Evolutionary conservation across 2,113 vertebrate genomes (phyloP).

Genomic region (Dipodomys ordii): DNA sequence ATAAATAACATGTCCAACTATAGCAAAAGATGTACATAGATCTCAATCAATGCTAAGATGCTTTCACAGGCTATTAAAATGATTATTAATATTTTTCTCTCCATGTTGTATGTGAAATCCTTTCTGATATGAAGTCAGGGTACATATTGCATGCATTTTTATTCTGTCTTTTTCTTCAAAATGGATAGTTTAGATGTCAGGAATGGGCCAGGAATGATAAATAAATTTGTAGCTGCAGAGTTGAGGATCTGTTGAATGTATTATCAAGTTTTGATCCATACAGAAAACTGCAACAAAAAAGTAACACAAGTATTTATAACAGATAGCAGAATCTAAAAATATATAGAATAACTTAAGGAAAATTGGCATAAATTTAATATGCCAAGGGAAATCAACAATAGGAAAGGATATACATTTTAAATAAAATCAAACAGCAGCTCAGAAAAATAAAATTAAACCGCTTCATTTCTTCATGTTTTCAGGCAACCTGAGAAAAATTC

Average conservation of each 20-base stretch:
- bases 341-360: background rate
- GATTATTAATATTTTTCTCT: conserved; percentile 33
- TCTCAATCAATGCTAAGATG: conserved; percentile 17
- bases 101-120: conserved; percentile 37
- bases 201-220: conserved; percentile 30
- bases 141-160: background rate
- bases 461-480: conserved; percentile 44
- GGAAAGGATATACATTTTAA: conserved; percentile 21
- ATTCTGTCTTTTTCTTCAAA: background rate
- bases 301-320: background rate
- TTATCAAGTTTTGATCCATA: conserved; percentile 26
- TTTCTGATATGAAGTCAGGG: conserved; percentile 1
- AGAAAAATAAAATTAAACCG: conserved; percentile 57
- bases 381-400: conserved; percentile 11
- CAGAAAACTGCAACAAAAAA: conserved; percentile 39
- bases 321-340: background rate
- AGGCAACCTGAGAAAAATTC: background rate
- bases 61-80: background rate
- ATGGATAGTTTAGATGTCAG: conserved; percentile 5
- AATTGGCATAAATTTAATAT: background rate
- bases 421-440: conserved; percentile 7
- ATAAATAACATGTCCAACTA: background rate
- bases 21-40: background rate
- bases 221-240: conserved; percentile 32
- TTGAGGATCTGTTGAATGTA: background rate